Evolutionary conservation across 2,888 invertebrate species (phyloP), one percentile per base, ranked within the genome.

Genomic region (Synanthedon vespiformis): DNA sequence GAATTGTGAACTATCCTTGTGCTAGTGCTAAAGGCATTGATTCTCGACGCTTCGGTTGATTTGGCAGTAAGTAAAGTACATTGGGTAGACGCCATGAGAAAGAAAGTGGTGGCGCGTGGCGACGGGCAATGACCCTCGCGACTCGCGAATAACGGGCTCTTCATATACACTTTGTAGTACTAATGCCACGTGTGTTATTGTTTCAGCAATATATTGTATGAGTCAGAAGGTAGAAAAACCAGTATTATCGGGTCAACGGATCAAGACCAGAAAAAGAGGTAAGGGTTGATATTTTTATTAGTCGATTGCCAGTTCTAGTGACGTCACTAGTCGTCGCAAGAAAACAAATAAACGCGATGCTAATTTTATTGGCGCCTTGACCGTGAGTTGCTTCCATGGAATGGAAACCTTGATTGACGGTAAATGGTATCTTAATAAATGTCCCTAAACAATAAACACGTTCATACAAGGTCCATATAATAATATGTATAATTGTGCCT

Each of bases 201-300:
- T 91, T 91, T 63, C 89, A 93, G 93, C 92, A 91, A 92, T 91
- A 92, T 91, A 91, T 97, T 97, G 96, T 97, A 98, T 98, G 98
- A 98, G 96, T 98, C 97, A 97, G 92, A 98, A 98, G 95, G 95
- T 93, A 93, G 97, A 98, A 96, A 97, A 97, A 95, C 98, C 98
- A 94, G 95, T 97, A 93, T 92, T 98, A 93, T 97, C 97, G 94
- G 98, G 98, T 95, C 97, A 97, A 93, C 97, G 98, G 92, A 97
- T 98, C 93, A 98, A 98, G 96, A 97, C 98, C 95, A 95, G 98
- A 94, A 98, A 98, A 95, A 97, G 98, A 97, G 96, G 96, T 96
- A 89, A 89, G 89, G 16, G 50, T 65, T 57, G 12, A 40, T 48
- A 6, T 22, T n/a, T 41, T 41, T n/a, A 12, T 40, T 41, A 12